phyloP scores from a whole-genome alignment of 2,888 invertebrate species.

The Ephialtes manifestator region DNA sequence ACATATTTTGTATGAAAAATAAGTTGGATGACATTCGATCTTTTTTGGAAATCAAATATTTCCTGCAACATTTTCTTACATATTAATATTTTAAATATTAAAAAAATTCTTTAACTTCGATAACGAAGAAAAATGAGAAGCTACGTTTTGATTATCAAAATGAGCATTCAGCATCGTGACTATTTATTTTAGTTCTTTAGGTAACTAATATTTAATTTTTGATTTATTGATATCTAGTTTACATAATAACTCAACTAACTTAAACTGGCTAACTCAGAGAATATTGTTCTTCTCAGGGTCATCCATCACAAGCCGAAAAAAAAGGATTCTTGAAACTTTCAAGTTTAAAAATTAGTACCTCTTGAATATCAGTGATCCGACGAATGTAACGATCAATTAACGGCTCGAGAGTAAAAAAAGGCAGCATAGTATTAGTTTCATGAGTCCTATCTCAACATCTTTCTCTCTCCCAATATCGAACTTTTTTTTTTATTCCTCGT shows the following conservation, averaged over 20 bases:
- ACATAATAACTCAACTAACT: neutral
- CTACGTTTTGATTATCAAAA: no score
- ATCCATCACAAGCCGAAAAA: neutral
- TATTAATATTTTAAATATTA: no score
- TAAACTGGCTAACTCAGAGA: neutral
- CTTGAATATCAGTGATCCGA: constrained; percentile 20
- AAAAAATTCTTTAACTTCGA: no score
- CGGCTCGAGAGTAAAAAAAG: neutral
- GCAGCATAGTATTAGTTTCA: neutral
- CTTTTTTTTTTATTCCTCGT: constrained; percentile 28
- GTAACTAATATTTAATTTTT: no score
- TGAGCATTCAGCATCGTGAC: no score
- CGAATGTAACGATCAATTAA: constrained; percentile 30
- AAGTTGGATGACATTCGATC: no score
- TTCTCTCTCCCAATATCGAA: constrained; percentile 5
- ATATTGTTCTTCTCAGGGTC: neutral
- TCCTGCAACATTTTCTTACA: no score
- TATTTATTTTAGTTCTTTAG: no score
- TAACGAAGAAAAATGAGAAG: no score
- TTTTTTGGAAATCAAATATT: no score
- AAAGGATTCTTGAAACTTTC: neutral
- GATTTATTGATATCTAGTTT: no score
- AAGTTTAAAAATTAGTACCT: neutral
- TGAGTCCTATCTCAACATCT: constrained; percentile 9
- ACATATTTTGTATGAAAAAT: no score